Evolutionary conservation across 1,140 invertebrate genomes (phyloP).

Genomic region (Lepeophtheirus salmonis): DNA sequence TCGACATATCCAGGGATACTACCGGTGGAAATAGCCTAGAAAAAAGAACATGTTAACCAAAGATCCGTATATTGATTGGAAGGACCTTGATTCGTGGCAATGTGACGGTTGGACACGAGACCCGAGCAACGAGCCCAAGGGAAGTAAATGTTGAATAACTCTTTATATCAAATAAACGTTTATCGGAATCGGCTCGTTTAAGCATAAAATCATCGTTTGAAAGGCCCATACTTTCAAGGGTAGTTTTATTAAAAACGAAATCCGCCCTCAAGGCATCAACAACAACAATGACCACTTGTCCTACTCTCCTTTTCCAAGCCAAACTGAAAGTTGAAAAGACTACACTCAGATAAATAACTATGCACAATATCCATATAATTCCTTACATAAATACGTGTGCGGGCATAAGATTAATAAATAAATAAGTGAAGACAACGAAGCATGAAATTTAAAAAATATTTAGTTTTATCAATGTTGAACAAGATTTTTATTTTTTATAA

Average conservation of each 20-base stretch:
- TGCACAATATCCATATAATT: not conserved
- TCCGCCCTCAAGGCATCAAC: slow-evolving; percentile 16
- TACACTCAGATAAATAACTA: not conserved
- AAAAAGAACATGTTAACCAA: no score
- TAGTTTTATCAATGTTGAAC: not conserved
- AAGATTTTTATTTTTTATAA: not conserved
- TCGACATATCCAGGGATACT: no score
- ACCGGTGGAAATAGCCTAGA: no score
- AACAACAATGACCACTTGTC: slow-evolving; percentile 15
- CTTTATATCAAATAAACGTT: not conserved
- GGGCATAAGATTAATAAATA: not conserved
- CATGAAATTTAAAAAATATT: not conserved
- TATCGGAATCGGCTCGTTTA: not conserved
- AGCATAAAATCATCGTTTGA: not conserved
- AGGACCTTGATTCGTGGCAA: slow-evolving; percentile 9
- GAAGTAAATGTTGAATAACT: not conserved
- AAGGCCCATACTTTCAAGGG: not conserved
- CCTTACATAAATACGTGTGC: no score
- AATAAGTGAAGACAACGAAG: not conserved
- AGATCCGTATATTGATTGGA: no score
- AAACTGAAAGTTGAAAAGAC: not conserved
- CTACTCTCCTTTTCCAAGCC: slow-evolving; percentile 7
- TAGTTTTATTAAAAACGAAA: slow-evolving; percentile 7
- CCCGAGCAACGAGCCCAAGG: not conserved
- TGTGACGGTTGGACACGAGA: slow-evolving; percentile 1